phyloP scores from a whole-genome alignment of 2,888 invertebrate species.

The Euzophera pinguis region DNA sequence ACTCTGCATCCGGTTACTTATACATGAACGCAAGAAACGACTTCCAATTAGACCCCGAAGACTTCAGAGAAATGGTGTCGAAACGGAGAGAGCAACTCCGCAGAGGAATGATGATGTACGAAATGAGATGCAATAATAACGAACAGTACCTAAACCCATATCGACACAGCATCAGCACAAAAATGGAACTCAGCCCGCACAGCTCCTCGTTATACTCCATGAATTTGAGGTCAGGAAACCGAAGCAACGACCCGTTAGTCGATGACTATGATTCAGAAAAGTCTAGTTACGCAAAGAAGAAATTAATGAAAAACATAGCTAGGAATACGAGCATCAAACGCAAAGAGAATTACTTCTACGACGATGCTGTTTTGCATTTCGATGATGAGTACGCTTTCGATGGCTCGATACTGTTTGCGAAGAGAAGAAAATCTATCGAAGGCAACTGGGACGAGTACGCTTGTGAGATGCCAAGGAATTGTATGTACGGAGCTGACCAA shows the following conservation, averaged over 20 bases:
- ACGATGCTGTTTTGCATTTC: slow-evolving; percentile 69
- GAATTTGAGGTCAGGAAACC: slow-evolving; percentile 57
- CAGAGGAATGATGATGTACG: slow-evolving; percentile 62
- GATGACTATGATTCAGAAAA: slow-evolving; percentile 73
- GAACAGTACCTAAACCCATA: slow-evolving; percentile 53
- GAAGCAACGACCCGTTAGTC: slow-evolving; percentile 69
- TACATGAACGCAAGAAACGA: slow-evolving; percentile 76
- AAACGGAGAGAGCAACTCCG: slow-evolving; percentile 66
- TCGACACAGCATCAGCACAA: slow-evolving; percentile 46
- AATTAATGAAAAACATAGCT: slow-evolving; percentile 68
- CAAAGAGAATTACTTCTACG: slow-evolving; percentile 70
- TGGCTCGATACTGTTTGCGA: slow-evolving; percentile 69
- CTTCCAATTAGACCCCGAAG: slow-evolving; percentile 69
- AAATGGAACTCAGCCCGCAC: slow-evolving; percentile 51
- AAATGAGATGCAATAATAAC: slow-evolving; percentile 55
- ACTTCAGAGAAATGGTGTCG: slow-evolving; percentile 68
- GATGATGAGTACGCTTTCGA: slow-evolving; percentile 74
- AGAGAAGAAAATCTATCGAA: slow-evolving; percentile 69
- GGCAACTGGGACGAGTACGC: slow-evolving; percentile 57
- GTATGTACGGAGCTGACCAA: slow-evolving; percentile 42
- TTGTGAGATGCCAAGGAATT: slow-evolving; percentile 49
- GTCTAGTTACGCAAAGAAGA: slow-evolving; percentile 69
- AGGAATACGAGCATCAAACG: slow-evolving; percentile 52
- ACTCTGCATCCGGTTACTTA: slow-evolving; percentile 71
- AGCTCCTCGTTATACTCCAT: slow-evolving; percentile 65